Evolutionary conservation across 2,888 invertebrate genomes (phyloP).

Genomic region (Dryobota labecula): DNA sequence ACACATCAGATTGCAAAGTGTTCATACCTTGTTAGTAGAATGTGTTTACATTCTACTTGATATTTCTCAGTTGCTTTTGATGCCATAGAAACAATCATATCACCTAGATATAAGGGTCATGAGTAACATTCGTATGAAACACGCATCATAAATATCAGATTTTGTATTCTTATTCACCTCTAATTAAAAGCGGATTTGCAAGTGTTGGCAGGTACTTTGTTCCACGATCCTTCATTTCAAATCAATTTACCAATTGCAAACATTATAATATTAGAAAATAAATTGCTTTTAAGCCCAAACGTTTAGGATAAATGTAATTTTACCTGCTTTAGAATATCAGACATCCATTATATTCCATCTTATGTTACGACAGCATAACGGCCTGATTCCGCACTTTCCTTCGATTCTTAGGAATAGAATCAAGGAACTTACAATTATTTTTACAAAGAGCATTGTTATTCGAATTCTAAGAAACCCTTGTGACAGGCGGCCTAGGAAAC

Average conservation of each 20-base stretch:
- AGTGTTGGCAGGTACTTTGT: neutral
- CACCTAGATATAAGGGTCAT: neutral
- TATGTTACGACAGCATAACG: neutral
- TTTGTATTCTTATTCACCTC: neutral
- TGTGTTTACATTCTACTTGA: constrained; percentile 25
- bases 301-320: constrained; percentile 4
- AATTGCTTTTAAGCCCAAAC: neutral
- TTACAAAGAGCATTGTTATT: constrained; percentile 36
- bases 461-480: constrained; percentile 23
- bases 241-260: constrained; percentile 11
- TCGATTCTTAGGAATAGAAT: constrained; percentile 5
- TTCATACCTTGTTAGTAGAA: constrained; percentile 19
- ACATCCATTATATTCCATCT: constrained; percentile 13
- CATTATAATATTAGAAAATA: neutral
- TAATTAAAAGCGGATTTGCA: neutral
- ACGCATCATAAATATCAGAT: neutral
- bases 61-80: neutral
- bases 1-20: constrained; percentile 35
- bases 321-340: neutral
- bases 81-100: constrained; percentile 9
- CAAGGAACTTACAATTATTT: constrained; percentile 10
- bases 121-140: neutral
- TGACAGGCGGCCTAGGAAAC: constrained; percentile 38
- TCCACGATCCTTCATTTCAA: constrained; percentile 12
- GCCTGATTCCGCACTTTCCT: neutral